phyloP scores from a whole-genome alignment of 2,888 invertebrate species.

The Epinotia nisella region DNA sequence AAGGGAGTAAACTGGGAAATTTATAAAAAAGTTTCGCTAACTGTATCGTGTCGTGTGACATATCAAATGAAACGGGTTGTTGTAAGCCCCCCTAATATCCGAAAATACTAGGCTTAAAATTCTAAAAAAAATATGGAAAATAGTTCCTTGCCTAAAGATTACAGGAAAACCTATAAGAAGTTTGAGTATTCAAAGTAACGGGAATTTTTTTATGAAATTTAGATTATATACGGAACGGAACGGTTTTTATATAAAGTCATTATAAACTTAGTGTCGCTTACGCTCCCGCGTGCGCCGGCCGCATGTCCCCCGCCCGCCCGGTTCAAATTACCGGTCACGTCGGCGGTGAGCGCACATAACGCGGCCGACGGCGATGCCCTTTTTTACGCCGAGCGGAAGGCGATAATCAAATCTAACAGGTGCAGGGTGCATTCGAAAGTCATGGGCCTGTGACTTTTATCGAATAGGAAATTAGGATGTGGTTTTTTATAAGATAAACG shows the following conservation, averaged over 20 bases:
- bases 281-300: slow-evolving; percentile 3
- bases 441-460: slow-evolving; percentile 7
- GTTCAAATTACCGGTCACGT: slow-evolving; percentile 39
- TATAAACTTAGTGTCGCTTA: neutral
- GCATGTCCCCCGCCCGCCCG: neutral
- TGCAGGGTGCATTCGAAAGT: slow-evolving; percentile 36
- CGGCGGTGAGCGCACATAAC: slow-evolving; percentile 30
- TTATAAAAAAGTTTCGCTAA: no score
- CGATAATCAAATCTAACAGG: slow-evolving; percentile 60
- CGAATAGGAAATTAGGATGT: neutral
- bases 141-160: no score
- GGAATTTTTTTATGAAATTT: no score
- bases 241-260: neutral
- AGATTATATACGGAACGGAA: no score
- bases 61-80: no score
- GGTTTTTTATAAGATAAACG: neutral
- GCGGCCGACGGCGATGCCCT: slow-evolving; percentile 27
- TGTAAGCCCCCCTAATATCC: no score
- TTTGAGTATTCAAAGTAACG: no score
- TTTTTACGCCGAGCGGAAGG: slow-evolving; percentile 58
- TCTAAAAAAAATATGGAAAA: no score
- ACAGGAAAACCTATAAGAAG: no score
- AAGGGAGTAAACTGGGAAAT: no score
- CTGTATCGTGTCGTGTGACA: no score
- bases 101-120: no score